Evolutionary conservation across 2,888 invertebrate genomes (phyloP).

Genomic region (Euplexia lucipara): DNA sequence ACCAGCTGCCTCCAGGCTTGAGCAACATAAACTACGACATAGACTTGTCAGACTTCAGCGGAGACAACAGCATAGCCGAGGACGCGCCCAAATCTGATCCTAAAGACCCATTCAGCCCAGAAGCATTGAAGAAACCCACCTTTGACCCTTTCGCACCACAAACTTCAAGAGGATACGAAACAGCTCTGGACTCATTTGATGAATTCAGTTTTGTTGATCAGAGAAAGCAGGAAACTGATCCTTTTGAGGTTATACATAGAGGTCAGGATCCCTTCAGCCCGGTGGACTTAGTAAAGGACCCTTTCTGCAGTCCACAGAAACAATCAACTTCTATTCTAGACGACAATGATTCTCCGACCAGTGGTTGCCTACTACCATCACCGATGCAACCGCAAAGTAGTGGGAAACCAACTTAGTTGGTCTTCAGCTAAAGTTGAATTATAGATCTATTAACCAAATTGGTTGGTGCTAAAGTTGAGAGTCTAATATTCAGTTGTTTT

Average conservation of each 20-base stretch:
- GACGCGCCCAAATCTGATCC: slow-evolving; percentile 78
- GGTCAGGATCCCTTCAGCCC: slow-evolving; percentile 70
- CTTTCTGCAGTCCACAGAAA: slow-evolving; percentile 58
- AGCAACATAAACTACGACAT: slow-evolving; percentile 95
- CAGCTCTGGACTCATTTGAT: slow-evolving; percentile 78
- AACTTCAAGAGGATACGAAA: slow-evolving; percentile 71
- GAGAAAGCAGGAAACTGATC: slow-evolving; percentile 71
- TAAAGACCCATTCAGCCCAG: slow-evolving; percentile 91
- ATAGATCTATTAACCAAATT: slow-evolving; percentile 55
- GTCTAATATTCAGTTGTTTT: slow-evolving; percentile 58
- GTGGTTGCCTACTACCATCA: slow-evolving; percentile 90
- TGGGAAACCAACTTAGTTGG: slow-evolving; percentile 69
- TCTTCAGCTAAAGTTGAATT: slow-evolving; percentile 26
- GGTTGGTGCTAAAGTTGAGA: slow-evolving; percentile 68
- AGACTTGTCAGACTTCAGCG: slow-evolving; percentile 94
- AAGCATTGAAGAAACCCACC: slow-evolving; percentile 77
- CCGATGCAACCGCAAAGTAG: slow-evolving; percentile 90
- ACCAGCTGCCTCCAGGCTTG: slow-evolving; percentile 91
- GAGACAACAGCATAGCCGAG: slow-evolving; percentile 93
- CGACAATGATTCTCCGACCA: slow-evolving; percentile 82
- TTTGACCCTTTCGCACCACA: slow-evolving; percentile 90
- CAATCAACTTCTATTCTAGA: slow-evolving; percentile 82
- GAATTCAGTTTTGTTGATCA: slow-evolving; percentile 80
- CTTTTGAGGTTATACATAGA: slow-evolving; percentile 82
- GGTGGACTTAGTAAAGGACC: slow-evolving; percentile 53